Evolutionary conservation across 2,113 vertebrate genomes (phyloP), one percentile per base, ranked within the genome.

Genomic region (Haplotaxodon microlepis): DNA sequence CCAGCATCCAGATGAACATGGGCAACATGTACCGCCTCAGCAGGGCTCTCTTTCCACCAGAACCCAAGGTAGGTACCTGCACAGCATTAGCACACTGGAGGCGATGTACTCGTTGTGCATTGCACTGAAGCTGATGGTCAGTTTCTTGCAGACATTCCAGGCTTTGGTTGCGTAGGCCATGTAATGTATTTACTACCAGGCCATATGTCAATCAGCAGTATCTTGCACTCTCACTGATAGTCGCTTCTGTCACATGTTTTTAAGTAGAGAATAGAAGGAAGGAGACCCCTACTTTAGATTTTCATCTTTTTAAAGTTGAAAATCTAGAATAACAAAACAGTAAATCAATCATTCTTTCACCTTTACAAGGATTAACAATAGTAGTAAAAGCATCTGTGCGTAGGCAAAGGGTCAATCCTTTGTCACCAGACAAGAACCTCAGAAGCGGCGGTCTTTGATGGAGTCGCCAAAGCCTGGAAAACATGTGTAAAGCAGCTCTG

Each of bases 11-110:
- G 86, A 86, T 98, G 89, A 98, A 97, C 88, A 9, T 97, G 27
- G 96, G 94, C 9, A 99, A 99, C 84, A 31, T 97, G n/a, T 97
- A 96, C 88, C 96, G 98, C 2, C 54, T 98, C 3, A 95, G 92
- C 47, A 95, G 90, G 29, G 95, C 97, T 0, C 82, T 99, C 16
- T 97, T 97, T 9, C 98, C 98, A 1, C 96, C 97, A 1, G 97
- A 98, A 8, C 93, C 97, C 11, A 97, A 98, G 96, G 98, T 98
- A 54, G 29, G 79, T 29, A 13, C 13, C 50, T 11, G 16, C 1
- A 42, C 42, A 76, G 69, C 40, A 47, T 47, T 17, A 76, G 38
- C n/a, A 45, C 66, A 45, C 38, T 27, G 8, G 21, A 73, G 38
- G 21, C 14, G 13, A 73, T 73, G 13, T 27, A 45, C 38, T 71